These are phyloP conservation scores for Pogoniulus pusillus DNA, from an alignment of 2,797 vertebrate genomes.

Conservation along the genomic window DNA sequence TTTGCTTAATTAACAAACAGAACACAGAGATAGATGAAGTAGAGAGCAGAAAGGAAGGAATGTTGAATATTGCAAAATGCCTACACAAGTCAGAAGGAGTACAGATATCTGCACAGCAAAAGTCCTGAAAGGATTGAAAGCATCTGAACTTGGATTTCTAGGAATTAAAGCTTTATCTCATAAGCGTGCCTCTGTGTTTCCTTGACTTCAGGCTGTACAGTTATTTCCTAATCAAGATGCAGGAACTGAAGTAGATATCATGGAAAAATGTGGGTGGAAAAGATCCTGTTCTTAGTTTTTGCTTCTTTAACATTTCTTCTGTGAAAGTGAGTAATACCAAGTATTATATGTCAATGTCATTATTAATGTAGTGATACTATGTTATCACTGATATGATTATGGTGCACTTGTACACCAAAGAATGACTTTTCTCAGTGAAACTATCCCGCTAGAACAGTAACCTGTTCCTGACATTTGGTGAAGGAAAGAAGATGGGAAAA, in stretches of 20 bases:
- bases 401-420: not conserved
- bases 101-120: not conserved
- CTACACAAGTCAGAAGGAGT: not conserved
- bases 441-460: not conserved
- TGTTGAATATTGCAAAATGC: not conserved
- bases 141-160: not conserved
- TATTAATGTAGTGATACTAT: not conserved
- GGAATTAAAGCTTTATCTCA: not conserved
- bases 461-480: not conserved
- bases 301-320: not conserved
- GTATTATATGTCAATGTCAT: not conserved
- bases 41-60: not conserved
- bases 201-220: not conserved
- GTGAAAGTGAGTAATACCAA: not conserved
- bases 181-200: not conserved
- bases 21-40: not conserved
- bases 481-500: not conserved
- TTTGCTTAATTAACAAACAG: not conserved
- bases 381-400: not conserved
- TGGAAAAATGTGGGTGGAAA: not conserved
- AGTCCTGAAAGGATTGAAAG: not conserved
- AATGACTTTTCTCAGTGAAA: not conserved
- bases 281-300: not conserved
- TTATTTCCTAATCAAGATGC: not conserved
- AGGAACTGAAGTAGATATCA: not conserved